These are phyloP conservation scores for Varanus komodoensis DNA, from an alignment of 2,113 vertebrate genomes.

Conservation along the genomic window DNA sequence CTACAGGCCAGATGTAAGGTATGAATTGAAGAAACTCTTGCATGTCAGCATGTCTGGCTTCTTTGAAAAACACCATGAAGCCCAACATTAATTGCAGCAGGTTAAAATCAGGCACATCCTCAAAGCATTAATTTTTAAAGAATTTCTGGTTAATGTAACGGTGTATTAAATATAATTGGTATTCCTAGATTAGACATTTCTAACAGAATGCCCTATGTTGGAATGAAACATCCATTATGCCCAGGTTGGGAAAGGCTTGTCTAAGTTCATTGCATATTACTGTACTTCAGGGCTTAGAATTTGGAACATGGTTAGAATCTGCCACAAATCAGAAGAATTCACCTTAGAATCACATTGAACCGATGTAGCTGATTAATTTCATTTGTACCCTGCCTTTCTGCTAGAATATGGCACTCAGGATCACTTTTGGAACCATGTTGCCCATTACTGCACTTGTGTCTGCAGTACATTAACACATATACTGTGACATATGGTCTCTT, in stretches of 20 bases:
- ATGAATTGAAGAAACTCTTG: conserved; percentile 62
- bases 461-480: conserved; percentile 17
- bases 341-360: background rate
- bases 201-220: too few species aligned
- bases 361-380: background rate
- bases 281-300: background rate
- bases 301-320: background rate
- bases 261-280: background rate
- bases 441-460: conserved; percentile 24
- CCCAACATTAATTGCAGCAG: conserved; percentile 69
- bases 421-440: too few species aligned
- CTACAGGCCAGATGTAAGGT: conserved; percentile 53
- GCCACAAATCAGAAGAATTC: background rate
- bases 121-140: conserved; percentile 42
- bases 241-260: too few species aligned
- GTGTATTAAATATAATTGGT: too few species aligned
- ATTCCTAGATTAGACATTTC: too few species aligned
- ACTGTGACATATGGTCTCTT: background rate
- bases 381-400: too few species aligned
- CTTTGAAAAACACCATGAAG: conserved; percentile 54
- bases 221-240: too few species aligned
- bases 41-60: conserved; percentile 57
- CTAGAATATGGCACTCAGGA: too few species aligned
- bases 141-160: conserved; percentile 48
- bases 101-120: conserved; percentile 60